A percentile compares a stretch with the other conserved stretches of the same genome.
Evolutionary conservation across 2,888 invertebrate species (phyloP).

Genomic region (Sturmia bella): DNA sequence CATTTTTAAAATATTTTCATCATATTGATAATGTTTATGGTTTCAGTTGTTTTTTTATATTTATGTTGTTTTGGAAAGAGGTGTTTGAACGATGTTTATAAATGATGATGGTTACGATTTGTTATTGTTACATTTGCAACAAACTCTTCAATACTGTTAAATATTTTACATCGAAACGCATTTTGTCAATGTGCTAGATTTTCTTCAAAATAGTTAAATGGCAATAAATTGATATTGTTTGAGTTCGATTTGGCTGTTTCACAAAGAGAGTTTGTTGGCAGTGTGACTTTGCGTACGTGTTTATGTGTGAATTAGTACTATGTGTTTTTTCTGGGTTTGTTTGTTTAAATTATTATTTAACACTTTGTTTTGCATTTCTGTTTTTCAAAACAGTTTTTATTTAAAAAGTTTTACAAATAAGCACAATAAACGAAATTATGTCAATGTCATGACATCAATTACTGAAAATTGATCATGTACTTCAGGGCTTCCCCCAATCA

Average conservation of each 20-base stretch:
- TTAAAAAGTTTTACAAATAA: slow-evolving; percentile 29
- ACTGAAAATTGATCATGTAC: slow-evolving; percentile 54
- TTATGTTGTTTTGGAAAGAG: slow-evolving; percentile 34
- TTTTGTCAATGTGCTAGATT: slow-evolving; percentile 20
- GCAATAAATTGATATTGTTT: slow-evolving; percentile 42
- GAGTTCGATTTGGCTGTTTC: neutral
- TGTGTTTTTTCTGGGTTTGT: slow-evolving; percentile 30
- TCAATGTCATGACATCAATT: slow-evolving; percentile 79
- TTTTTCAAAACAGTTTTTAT: slow-evolving; percentile 5
- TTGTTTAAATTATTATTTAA: slow-evolving; percentile 65
- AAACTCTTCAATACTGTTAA: slow-evolving; percentile 9
- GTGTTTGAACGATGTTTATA: slow-evolving; percentile 63
- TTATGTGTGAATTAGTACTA: slow-evolving; percentile 14
- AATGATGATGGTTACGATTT: slow-evolving; percentile 19
- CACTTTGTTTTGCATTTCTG: slow-evolving; percentile 44
- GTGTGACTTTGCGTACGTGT: slow-evolving; percentile 38
- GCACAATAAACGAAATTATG: slow-evolving; percentile 74
- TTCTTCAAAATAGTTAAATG: slow-evolving; percentile 44
- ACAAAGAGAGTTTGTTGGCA: slow-evolving; percentile 22
- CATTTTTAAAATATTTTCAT: slow-evolving; percentile 56
- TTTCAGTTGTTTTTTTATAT: slow-evolving; percentile 38
- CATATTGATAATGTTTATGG: slow-evolving; percentile 50
- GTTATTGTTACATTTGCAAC: neutral
- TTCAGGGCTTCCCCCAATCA: slow-evolving; percentile 62
- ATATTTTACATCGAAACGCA: slow-evolving; percentile 58